phyloP scores from a whole-genome alignment of 2,888 invertebrate genomes.

The Trissonchulus latispiculum region DNA sequence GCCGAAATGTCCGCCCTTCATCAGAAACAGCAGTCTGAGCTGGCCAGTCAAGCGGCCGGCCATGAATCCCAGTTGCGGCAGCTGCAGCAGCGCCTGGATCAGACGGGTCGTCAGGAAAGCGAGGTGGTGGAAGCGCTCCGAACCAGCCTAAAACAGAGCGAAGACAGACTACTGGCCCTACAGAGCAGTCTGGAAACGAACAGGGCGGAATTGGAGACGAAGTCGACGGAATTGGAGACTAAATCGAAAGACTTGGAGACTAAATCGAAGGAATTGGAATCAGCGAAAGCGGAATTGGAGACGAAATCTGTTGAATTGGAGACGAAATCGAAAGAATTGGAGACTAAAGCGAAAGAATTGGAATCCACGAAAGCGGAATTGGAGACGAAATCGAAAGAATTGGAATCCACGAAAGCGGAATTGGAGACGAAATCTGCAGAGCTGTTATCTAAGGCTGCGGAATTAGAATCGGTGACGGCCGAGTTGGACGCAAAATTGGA shows the following conservation, averaged over 20 bases:
- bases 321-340: too few species aligned
- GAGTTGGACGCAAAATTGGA: conserved; percentile 4
- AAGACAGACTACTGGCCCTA: too few species aligned
- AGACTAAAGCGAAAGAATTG: too few species aligned
- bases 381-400: not conserved
- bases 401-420: too few species aligned
- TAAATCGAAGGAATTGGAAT: too few species aligned
- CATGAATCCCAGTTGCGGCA: not conserved
- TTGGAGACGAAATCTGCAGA: not conserved
- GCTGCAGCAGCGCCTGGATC: not conserved
- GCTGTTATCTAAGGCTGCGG: not conserved
- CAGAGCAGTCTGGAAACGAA: too few species aligned
- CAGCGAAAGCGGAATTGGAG: too few species aligned
- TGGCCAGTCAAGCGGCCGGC: not conserved
- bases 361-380: too few species aligned
- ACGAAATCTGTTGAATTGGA: not conserved
- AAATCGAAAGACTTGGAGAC: too few species aligned
- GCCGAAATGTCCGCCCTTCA: not conserved
- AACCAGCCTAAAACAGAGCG: too few species aligned
- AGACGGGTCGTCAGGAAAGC: conserved; percentile 11
- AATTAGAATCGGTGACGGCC: not conserved
- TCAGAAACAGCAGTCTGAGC: not conserved
- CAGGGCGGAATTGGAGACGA: too few species aligned
- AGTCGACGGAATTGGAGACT: too few species aligned
- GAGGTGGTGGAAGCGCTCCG: conserved; percentile 22